Conservation (phyloP, 2,113 vertebrate genomes). For the Chitala chitala region DNA sequence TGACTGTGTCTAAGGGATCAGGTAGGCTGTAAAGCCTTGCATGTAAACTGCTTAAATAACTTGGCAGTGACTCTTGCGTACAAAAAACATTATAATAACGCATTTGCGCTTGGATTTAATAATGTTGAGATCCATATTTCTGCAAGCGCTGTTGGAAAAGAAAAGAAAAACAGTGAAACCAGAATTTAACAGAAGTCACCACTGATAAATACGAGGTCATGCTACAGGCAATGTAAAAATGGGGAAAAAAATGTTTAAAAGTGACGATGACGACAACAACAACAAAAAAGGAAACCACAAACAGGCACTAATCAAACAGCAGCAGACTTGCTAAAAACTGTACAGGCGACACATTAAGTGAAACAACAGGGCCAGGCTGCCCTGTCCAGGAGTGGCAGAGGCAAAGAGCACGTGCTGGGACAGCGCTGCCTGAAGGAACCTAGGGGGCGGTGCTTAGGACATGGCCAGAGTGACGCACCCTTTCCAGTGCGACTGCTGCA, state of each 20-base stretch:
- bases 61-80: slow-evolving; percentile 1
- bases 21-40: background rate
- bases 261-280: background rate
- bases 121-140: slow-evolving; percentile 17
- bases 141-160: background rate
- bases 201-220: slow-evolving; percentile 1
- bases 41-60: slow-evolving; percentile 10
- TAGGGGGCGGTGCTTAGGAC: background rate
- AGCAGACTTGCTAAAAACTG: slow-evolving; percentile 32
- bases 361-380: slow-evolving; percentile 29
- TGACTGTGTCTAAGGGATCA: slow-evolving; percentile 8
- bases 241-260: background rate
- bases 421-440: slow-evolving; percentile 16
- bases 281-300: slow-evolving; percentile 38
- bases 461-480: no score
- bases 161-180: background rate
- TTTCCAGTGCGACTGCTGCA: background rate
- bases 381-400: slow-evolving; percentile 40
- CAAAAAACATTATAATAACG: slow-evolving; percentile 8
- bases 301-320: slow-evolving; percentile 44
- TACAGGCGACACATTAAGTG: slow-evolving; percentile 28
- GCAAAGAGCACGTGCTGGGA: slow-evolving; percentile 47
- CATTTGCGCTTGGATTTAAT: slow-evolving; percentile 6
- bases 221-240: slow-evolving; percentile 8
- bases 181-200: slow-evolving; percentile 14